Base-by-base conservation (phyloP, 2,113 vertebrate genomes). In the Picathartes gymnocephalus region DNA sequence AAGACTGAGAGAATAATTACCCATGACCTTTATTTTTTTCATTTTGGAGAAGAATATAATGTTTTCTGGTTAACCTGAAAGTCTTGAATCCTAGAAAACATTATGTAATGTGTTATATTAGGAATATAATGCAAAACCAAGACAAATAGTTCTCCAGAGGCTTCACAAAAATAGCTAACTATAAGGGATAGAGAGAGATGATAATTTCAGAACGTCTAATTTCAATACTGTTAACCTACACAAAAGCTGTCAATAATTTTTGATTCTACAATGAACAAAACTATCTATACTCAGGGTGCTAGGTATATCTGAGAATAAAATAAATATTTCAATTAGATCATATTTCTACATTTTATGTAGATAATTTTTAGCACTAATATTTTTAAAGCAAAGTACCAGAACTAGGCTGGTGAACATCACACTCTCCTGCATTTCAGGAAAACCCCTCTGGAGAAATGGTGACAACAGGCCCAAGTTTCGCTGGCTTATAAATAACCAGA, bases 401-500 rank as follows among this genome's bases (percentile, higher is more conserved):
- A 73, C 9, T 7, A 80, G 21, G 8, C 48, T 25, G 40, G 28
- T 51, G 47, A 89, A 45, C 14, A 53, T n/a, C 47, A 56, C 4
- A 16, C 16, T 57, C 8, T 50, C 21, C 42, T 42, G 74, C 33
- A 39, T 31, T 51, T 81, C 1, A 30, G 81, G 70, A 81, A 91
- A 71, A 16, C 17, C 23, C 22, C 24, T 71, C 33, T 53, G 45
- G 50, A 53, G 31, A 57, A 84, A 28, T 10, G 35, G 44, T 82
- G 61, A 76, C 15, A 82, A 58, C 0, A 7, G 15, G 47, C 18
- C 42, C 19, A 28, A 69, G 10, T 82, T 82, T 47, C 82, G 23
- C 50, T 77, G 54, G 54, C 73, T 96, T 86, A 73, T 86, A 90
- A 93, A 92, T 42, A 93, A 80, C n/a, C 69, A 90, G 78, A 82